Percentiles rank a stretch among this genome's conserved stretches.
Evolutionary conservation across 2,113 vertebrate species (phyloP).

Genomic region (Siniperca knerii): DNA sequence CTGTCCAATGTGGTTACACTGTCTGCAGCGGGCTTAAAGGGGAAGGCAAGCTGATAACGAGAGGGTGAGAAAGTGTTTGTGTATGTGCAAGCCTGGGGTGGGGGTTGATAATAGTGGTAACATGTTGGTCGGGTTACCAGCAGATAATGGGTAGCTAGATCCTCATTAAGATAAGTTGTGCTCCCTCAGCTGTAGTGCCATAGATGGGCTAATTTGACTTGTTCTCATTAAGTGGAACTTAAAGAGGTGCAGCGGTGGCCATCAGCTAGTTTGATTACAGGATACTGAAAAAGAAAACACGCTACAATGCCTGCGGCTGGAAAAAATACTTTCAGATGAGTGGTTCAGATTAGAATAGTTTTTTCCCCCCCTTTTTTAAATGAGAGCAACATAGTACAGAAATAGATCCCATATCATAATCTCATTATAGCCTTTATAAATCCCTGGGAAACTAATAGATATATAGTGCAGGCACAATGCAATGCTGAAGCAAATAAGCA

Average conservation of each 20-base stretch:
- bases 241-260: constrained; percentile 70
- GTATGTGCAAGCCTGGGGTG: constrained; percentile 40
- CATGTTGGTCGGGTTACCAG: constrained; percentile 77
- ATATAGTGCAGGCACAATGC: constrained; percentile 18
- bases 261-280: constrained; percentile 78
- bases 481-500: constrained; percentile 19
- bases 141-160: constrained; percentile 78
- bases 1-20: constrained; percentile 82
- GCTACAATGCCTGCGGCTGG: constrained; percentile 18
- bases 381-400: constrained; percentile 33
- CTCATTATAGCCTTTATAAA: constrained; percentile 38
- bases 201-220: constrained; percentile 76
- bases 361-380: constrained; percentile 1
- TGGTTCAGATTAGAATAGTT: constrained; percentile 27
- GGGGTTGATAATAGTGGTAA: constrained; percentile 64
- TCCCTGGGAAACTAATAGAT: constrained; percentile 25
- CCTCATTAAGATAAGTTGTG: constrained; percentile 81
- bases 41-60: constrained; percentile 74
- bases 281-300: constrained; percentile 55
- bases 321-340: constrained; percentile 44
- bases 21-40: constrained; percentile 75
- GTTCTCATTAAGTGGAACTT: constrained; percentile 80
- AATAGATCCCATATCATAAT: constrained; percentile 54
- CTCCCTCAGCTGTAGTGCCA: constrained; percentile 68
- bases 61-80: constrained; percentile 66